Base-by-base conservation (phyloP, 1,140 invertebrate genomes). In the Platyscapa corneri region DNA sequence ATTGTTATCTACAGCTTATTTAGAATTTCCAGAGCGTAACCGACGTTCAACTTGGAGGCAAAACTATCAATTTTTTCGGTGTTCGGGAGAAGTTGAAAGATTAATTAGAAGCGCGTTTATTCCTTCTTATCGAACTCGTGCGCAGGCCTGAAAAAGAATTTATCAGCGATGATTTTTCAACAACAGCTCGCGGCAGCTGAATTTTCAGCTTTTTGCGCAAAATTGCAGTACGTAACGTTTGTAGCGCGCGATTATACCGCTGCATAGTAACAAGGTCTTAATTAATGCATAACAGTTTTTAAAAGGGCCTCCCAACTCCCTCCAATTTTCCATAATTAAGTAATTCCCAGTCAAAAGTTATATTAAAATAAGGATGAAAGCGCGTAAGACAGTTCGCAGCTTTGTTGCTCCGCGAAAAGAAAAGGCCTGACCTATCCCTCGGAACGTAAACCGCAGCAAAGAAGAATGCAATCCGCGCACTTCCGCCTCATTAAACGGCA, bases 261-360 rank as follows among this genome's bases (percentile, higher is more conserved):
- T 32, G 42, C 27, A 75, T 30, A 42, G 10, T 46, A 75, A 46
- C 10, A 37, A 75, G 42, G 8, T 49, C n/a, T 49, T 75, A 46
- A 75, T 75, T 49, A 75, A 75, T 46, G 39, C 72, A 46, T 49
- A 46, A 49, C 34, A 37, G 49, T 46, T 46, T 37, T 70, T 6
- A 70, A 70, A 70, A 70, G 16, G 37, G n/a, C 16, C 34, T 70
- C 34, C 16, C 46, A 77, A 27, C 20, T 34, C 46, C 46, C 46
- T 53, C 30, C 12, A 77, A 49, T 77, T 77, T 77, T 34, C n/a
- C 46, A 34, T 56, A 77, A 77, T 77, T 3, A 53, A 77, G 46
- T 56, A 77, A 77, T 77, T 77, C 46, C 30, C 14, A 53, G 42
- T 18, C 12, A 56, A 34, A 74, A 32, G 39, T 75, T 49, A 70